Percentiles rank a stretch among this genome's conserved stretches.
These are phyloP conservation scores for Acrobasis consociella DNA, from an alignment of 2,888 invertebrate species.

Conservation along the genomic window DNA sequence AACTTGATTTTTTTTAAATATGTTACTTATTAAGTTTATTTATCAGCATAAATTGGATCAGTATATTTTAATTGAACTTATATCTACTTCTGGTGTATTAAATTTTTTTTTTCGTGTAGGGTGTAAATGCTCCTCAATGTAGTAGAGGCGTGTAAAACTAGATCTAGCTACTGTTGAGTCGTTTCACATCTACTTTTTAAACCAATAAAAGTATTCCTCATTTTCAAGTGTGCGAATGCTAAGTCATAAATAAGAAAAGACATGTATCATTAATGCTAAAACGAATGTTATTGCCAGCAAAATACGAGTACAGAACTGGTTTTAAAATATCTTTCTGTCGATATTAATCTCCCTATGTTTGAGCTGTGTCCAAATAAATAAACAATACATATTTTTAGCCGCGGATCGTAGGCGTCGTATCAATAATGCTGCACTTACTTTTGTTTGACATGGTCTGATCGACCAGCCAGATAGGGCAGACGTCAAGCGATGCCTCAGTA, in stretches of 20 bases:
- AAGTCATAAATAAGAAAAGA: neutral
- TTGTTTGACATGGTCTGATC: conserved; percentile 41
- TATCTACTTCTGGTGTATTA: no score
- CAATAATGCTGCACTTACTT: conserved; percentile 27
- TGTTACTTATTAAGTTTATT: no score
- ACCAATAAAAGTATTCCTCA: neutral
- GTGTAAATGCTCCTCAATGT: no score
- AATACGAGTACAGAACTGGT: conserved; percentile 4
- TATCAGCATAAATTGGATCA: no score
- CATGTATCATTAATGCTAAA: conserved; percentile 1
- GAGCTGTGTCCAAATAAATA: conserved; percentile 13
- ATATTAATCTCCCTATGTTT: conserved; percentile 10
- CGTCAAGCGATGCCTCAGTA: conserved; percentile 25
- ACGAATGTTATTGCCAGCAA: neutral
- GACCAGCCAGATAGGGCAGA: conserved; percentile 29
- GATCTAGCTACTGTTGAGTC: no score
- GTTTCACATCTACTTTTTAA: neutral
- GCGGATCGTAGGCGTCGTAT: conserved; percentile 26
- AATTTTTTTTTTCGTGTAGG: no score
- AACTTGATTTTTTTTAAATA: no score
- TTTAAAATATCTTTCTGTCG: neutral
- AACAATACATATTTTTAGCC: conserved; percentile 18
- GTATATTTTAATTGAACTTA: no score
- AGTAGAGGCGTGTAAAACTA: no score
- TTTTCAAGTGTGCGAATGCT: neutral